phyloP scores from a whole-genome alignment of 2,888 invertebrate genomes.

The Clanis bilineata region DNA sequence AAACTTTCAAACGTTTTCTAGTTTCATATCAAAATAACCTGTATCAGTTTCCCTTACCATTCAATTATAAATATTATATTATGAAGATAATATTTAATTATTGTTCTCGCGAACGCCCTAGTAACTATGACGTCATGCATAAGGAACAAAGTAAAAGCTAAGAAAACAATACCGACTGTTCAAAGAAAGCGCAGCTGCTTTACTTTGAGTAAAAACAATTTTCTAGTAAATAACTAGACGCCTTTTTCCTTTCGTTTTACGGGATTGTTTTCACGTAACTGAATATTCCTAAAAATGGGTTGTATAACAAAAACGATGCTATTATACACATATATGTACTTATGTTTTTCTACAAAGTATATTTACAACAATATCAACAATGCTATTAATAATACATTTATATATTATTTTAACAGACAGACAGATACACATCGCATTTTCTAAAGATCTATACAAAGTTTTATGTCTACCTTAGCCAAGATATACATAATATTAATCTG shows the following conservation, averaged over 20 bases:
- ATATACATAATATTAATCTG: neutral
- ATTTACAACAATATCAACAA: slow-evolving; percentile 76
- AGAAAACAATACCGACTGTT: slow-evolving; percentile 11
- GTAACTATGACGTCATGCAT: neutral
- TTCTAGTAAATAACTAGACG: slow-evolving; percentile 13
- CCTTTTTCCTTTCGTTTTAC: slow-evolving; percentile 8
- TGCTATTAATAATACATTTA: slow-evolving; percentile 34
- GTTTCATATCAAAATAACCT: slow-evolving; percentile 62
- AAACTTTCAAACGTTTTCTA: slow-evolving; percentile 61
- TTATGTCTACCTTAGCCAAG: slow-evolving; percentile 11
- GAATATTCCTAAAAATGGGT: slow-evolving; percentile 13
- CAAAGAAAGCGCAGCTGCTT: slow-evolving; percentile 10
- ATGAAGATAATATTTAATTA: neutral
- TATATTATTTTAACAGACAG: slow-evolving; percentile 41
- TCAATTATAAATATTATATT: slow-evolving; percentile 59
- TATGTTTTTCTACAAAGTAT: slow-evolving; percentile 57
- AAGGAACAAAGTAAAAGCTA: slow-evolving; percentile 10
- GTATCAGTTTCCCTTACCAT: slow-evolving; percentile 56
- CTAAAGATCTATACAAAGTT: slow-evolving; percentile 29
- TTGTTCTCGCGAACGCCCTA: neutral
- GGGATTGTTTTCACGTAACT: slow-evolving; percentile 6
- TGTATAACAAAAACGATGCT: slow-evolving; percentile 21
- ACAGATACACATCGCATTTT: slow-evolving; percentile 49
- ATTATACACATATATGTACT: slow-evolving; percentile 43
- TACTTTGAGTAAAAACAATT: slow-evolving; percentile 19